These are phyloP conservation scores for Drosophila kurseongensis DNA, from an alignment of 1,140 invertebrate species.

Conservation along the genomic window DNA sequence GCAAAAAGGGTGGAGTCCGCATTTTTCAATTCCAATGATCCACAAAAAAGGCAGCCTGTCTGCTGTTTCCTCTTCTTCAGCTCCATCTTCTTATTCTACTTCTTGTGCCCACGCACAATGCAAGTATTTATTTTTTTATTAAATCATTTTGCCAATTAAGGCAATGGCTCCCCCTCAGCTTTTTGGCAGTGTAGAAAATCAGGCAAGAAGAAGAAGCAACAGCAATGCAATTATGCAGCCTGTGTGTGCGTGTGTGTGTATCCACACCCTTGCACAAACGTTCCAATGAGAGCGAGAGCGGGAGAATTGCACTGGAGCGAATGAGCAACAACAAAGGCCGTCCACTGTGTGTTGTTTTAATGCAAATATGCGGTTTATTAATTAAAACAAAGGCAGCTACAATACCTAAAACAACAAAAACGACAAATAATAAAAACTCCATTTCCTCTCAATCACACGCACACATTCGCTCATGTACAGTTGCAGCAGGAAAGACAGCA, in stretches of 20 bases:
- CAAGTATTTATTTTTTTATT: slow-evolving; percentile 82
- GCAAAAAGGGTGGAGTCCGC: slow-evolving; percentile 77
- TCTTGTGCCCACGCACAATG: slow-evolving; percentile 66
- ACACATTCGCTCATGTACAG: slow-evolving; percentile 56
- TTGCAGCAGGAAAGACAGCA: slow-evolving; percentile 43
- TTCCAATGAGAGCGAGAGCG: slow-evolving; percentile 26
- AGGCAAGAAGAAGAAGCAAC: slow-evolving; percentile 26
- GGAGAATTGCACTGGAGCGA: slow-evolving; percentile 53
- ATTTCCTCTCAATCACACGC: slow-evolving; percentile 56
- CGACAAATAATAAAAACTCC: slow-evolving; percentile 53
- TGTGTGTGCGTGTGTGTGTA: slow-evolving; percentile 45
- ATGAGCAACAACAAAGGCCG: slow-evolving; percentile 75
- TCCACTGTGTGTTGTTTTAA: slow-evolving; percentile 63
- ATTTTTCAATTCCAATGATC: slow-evolving; percentile 81
- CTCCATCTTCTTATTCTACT: slow-evolving; percentile 1
- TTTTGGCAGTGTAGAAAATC: slow-evolving; percentile 64
- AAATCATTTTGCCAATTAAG: slow-evolving; percentile 83
- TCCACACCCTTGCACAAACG: slow-evolving; percentile 67
- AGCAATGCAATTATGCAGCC: slow-evolving; percentile 76
- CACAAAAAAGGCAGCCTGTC: slow-evolving; percentile 71
- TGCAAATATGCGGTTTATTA: slow-evolving; percentile 82
- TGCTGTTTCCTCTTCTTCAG: slow-evolving; percentile 42
- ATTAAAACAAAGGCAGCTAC: slow-evolving; percentile 69
- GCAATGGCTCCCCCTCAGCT: slow-evolving; percentile 40
- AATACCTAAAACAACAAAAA: slow-evolving; percentile 43